phyloP scores from a whole-genome alignment of 1,140 invertebrate species.

The Lepidurus couesii region DNA sequence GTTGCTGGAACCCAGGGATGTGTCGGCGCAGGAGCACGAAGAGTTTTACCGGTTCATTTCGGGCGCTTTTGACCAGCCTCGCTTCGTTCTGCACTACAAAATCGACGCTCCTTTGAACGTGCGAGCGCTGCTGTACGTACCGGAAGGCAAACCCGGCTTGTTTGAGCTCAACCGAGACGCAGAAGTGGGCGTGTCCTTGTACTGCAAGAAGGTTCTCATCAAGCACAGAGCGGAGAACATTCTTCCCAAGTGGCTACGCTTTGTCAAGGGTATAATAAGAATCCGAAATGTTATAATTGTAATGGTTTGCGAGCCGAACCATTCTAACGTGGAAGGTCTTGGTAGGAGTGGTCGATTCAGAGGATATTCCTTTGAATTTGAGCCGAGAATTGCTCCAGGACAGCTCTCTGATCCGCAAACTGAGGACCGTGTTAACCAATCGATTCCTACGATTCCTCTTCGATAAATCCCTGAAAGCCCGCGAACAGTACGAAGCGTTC shows the following conservation, averaged over 20 bases:
- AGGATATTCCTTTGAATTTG: conserved; percentile 95
- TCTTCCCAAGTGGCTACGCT: conserved; percentile 88
- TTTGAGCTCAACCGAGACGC: conserved; percentile 84
- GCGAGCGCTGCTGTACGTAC: conserved; percentile 84
- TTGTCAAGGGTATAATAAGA: conserved; percentile 69
- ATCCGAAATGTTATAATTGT: conserved; percentile 22
- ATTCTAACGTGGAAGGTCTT: conserved; percentile 32
- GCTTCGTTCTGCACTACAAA: conserved; percentile 75
- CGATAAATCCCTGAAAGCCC: conserved; percentile 77
- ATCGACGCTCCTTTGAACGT: conserved; percentile 89
- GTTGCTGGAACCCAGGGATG: conserved; percentile 83
- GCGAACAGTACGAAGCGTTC: conserved; percentile 74
- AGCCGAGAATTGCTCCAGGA: conserved; percentile 93
- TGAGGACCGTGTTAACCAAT: conserved; percentile 76
- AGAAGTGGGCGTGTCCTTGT: conserved; percentile 75
- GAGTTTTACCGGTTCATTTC: conserved; percentile 87
- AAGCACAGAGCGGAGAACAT: conserved; percentile 85
- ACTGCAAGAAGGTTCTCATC: conserved; percentile 82
- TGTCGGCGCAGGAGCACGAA: conserved; percentile 75
- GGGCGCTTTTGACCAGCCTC: conserved; percentile 75
- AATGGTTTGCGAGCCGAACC: neutral
- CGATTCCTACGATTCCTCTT: conserved; percentile 78
- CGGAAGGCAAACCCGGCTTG: conserved; percentile 76
- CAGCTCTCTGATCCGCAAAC: conserved; percentile 77
- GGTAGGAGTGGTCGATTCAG: conserved; percentile 88